Conservation (phyloP, 2,888 invertebrate species). For the Metalampra italica region DNA sequence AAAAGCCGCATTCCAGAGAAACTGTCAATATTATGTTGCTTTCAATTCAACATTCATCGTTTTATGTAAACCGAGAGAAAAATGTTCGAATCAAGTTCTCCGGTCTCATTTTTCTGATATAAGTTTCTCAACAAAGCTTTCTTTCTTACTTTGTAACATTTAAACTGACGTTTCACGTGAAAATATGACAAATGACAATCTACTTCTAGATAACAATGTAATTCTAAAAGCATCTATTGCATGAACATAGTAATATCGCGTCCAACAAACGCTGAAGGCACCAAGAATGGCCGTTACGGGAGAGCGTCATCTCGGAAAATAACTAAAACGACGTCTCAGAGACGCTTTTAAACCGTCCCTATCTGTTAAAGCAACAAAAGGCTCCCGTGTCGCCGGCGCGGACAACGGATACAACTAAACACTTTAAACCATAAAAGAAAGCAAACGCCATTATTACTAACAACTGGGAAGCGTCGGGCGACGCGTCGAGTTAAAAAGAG, state of each 20-base stretch:
- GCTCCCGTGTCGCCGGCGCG: conserved; percentile 58
- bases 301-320: conserved; percentile 24
- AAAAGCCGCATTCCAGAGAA: too few relatives aligned
- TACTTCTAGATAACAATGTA: too few relatives aligned
- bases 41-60: too few relatives aligned
- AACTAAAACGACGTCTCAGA: conserved; percentile 56
- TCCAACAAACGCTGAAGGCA: background rate
- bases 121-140: too few relatives aligned
- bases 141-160: too few relatives aligned
- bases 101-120: too few relatives aligned
- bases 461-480: conserved; percentile 65
- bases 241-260: background rate
- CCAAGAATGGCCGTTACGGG: conserved; percentile 1
- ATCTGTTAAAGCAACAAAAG: conserved; percentile 59
- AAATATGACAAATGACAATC: too few relatives aligned
- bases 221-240: too few relatives aligned
- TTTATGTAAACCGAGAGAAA: too few relatives aligned
- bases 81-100: too few relatives aligned
- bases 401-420: conserved; percentile 72
- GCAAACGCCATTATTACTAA: conserved; percentile 70
- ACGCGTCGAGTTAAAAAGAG: conserved; percentile 66
- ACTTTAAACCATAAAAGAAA: conserved; percentile 63
- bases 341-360: conserved; percentile 54
- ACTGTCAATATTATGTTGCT: too few relatives aligned
- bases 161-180: too few relatives aligned